These are phyloP conservation scores for Polypedilum vanderplanki DNA, from an alignment of 1,140 invertebrate genomes.

Conservation along the genomic window DNA sequence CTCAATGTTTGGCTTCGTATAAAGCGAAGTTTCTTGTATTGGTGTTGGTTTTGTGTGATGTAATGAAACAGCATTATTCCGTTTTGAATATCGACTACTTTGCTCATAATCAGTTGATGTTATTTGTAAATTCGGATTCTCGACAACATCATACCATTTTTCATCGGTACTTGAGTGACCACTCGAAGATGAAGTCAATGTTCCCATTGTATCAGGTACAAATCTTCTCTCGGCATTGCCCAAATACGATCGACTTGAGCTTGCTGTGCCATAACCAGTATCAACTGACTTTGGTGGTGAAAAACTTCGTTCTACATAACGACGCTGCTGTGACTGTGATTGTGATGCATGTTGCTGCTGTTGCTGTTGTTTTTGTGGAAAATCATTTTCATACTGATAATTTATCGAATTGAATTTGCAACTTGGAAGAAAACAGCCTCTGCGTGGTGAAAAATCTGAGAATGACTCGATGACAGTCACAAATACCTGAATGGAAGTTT, in stretches of 20 bases:
- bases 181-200: conserved; percentile 56
- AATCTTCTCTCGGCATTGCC: conserved; percentile 31
- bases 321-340: conserved; percentile 45
- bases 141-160: conserved; percentile 50
- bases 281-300: conserved; percentile 75
- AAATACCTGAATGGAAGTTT: conserved; percentile 79
- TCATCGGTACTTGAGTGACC: conserved; percentile 59
- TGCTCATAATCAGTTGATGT: not conserved
- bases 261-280: conserved; percentile 77
- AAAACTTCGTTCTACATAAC: conserved; percentile 63
- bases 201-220: conserved; percentile 40
- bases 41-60: conserved; percentile 44
- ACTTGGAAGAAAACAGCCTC: conserved; percentile 61
- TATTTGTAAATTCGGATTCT: conserved; percentile 21
- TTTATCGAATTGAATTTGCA: conserved; percentile 58
- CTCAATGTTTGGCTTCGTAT: conserved; percentile 31
- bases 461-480: conserved; percentile 62
- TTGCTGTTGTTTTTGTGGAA: conserved; percentile 46
- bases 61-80: conserved; percentile 34
- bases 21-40: conserved; percentile 43
- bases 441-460: conserved; percentile 41
- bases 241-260: conserved; percentile 48
- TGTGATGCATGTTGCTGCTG: conserved; percentile 39
- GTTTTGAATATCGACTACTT: conserved; percentile 33
- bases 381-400: conserved; percentile 64